phyloP scores from a whole-genome alignment of 2,888 invertebrate genomes.

The Augochlorella aurata region DNA sequence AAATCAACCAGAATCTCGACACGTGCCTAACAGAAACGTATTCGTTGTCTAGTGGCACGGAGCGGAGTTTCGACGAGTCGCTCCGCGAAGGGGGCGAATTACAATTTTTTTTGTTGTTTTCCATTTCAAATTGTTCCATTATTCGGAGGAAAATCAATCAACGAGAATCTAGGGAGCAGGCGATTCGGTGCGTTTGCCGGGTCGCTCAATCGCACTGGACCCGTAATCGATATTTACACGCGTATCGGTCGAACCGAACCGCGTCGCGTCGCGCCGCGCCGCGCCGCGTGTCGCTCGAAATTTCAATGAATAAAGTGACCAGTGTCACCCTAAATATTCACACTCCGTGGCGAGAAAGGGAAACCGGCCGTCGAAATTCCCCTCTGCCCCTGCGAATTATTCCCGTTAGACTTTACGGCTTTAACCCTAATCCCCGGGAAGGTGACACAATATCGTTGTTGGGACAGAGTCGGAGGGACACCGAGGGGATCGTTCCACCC shows the following conservation, averaged over 20 bases:
- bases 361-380: slow-evolving; percentile 10
- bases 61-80: background rate
- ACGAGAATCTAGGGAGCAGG: slow-evolving; percentile 25
- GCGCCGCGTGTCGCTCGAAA: slow-evolving; percentile 51
- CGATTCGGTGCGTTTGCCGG: slow-evolving; percentile 46
- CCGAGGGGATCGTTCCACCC: background rate
- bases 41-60: background rate
- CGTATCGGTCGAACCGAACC: slow-evolving; percentile 37
- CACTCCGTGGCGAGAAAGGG: slow-evolving; percentile 43
- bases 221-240: slow-evolving; percentile 56
- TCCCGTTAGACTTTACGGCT: slow-evolving; percentile 56
- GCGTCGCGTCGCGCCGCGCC: background rate
- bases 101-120: slow-evolving; percentile 10
- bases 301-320: slow-evolving; percentile 67
- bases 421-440: slow-evolving; percentile 52
- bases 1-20: slow-evolving; percentile 7
- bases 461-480: background rate
- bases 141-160: slow-evolving; percentile 42
- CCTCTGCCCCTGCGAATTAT: slow-evolving; percentile 46
- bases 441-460: slow-evolving; percentile 27
- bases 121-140: slow-evolving; percentile 25
- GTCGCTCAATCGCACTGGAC: slow-evolving; percentile 49
- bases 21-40: background rate
- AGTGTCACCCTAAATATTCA: slow-evolving; percentile 63
- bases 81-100: slow-evolving; percentile 1